Conservation (phyloP, 2,888 invertebrate species). For the Andrena bucephala region DNA sequence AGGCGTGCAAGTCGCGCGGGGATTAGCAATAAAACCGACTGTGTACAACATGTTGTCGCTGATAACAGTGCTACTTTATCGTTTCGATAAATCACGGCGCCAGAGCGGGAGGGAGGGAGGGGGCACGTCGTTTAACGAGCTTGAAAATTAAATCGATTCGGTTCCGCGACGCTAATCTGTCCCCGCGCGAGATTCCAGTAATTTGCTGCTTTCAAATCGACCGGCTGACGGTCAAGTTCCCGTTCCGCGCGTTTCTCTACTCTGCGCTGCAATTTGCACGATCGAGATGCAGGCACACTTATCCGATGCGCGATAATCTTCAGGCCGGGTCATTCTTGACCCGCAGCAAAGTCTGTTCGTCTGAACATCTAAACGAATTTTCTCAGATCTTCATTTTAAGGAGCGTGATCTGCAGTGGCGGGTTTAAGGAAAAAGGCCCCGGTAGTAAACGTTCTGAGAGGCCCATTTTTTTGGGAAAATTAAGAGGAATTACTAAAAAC, state of each 20-base stretch:
- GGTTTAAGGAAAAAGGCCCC: too few species aligned
- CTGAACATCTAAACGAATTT: too few species aligned
- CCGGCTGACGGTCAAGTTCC: neutral
- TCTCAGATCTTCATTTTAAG: too few species aligned
- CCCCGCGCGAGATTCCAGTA: neutral
- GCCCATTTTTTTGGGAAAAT: too few species aligned
- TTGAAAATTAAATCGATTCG: slow-evolving; percentile 15
- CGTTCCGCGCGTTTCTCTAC: neutral
- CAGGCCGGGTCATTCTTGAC: too few species aligned
- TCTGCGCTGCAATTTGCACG: too few species aligned
- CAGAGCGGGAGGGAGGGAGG: neutral
- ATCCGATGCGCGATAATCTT: too few species aligned
- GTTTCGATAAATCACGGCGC: slow-evolving; percentile 29
- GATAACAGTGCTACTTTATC: slow-evolving; percentile 44
- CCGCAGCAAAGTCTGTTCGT: too few species aligned
- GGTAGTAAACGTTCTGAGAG: too few species aligned
- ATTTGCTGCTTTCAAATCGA: neutral
- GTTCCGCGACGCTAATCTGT: slow-evolving; percentile 11
- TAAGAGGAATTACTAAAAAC: too few species aligned
- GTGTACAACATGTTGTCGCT: slow-evolving; percentile 30
- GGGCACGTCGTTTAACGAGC: slow-evolving; percentile 3
- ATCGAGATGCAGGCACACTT: too few species aligned
- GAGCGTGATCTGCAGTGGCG: too few species aligned
- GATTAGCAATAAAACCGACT: slow-evolving; percentile 41
- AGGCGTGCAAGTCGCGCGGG: slow-evolving; percentile 27